Percentiles rank a stretch among this genome's conserved stretches.
phyloP scores from a whole-genome alignment of 1,140 invertebrate genomes.

The Archegozetes longisetosus region DNA sequence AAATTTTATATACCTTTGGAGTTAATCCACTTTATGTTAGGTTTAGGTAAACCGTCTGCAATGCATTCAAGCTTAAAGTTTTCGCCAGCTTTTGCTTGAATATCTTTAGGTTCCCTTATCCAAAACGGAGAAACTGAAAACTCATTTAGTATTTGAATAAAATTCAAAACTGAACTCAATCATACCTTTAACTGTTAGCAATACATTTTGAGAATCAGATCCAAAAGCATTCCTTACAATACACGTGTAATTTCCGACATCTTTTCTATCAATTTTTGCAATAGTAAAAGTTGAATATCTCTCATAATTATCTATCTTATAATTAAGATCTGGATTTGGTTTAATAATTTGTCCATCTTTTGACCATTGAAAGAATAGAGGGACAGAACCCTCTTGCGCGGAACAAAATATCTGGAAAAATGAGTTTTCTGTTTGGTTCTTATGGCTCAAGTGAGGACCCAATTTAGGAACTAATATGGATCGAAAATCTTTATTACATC shows the following conservation, averaged over 20 bases:
- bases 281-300: not conserved
- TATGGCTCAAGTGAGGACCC: not conserved
- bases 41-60: conserved; percentile 71
- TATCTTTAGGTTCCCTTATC: conserved; percentile 69
- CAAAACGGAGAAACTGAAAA: too few relatives aligned
- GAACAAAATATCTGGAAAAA: conserved; percentile 10
- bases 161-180: not conserved
- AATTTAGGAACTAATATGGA: not conserved
- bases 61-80: conserved; percentile 67
- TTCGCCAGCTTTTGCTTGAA: conserved; percentile 62
- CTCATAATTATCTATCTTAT: not conserved
- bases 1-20: conserved; percentile 1
- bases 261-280: not conserved
- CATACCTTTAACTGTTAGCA: not conserved
- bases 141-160: conserved; percentile 32
- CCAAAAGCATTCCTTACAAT: conserved; percentile 15
- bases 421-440: not conserved
- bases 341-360: conserved; percentile 5
- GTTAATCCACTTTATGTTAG: conserved; percentile 58
- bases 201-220: not conserved
- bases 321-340: not conserved
- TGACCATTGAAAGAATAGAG: conserved; percentile 10
- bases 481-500: too few relatives aligned
- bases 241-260: conserved; percentile 21
- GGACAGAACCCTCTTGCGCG: not conserved